These are phyloP conservation scores for Grammomys surdaster DNA, from an alignment of 2,113 vertebrate genomes.

Conservation along the genomic window DNA sequence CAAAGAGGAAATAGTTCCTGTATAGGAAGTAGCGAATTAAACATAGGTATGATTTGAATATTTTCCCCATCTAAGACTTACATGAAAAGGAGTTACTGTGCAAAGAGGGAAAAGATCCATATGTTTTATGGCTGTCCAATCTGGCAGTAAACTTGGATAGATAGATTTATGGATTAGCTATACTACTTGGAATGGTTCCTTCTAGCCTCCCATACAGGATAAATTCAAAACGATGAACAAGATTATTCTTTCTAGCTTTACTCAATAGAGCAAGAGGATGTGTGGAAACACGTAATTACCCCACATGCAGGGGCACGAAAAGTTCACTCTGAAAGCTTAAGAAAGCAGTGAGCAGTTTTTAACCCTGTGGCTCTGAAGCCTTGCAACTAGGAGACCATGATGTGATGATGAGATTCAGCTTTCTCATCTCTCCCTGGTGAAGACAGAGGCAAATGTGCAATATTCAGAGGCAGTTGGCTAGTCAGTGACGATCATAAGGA, in stretches of 20 bases:
- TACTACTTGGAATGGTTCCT: not conserved
- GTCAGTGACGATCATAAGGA: not conserved
- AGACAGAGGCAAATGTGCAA: slow-evolving; percentile 9
- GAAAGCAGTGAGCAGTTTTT: slow-evolving; percentile 15
- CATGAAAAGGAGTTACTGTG: not conserved
- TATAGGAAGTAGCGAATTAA: not conserved
- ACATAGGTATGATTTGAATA: not conserved
- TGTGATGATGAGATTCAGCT: slow-evolving; percentile 25
- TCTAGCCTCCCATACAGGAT: not conserved
- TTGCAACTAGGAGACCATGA: slow-evolving; percentile 3
- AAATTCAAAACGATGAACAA: slow-evolving; percentile 8
- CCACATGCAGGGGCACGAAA: not conserved
- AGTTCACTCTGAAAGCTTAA: slow-evolving; percentile 53
- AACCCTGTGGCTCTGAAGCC: slow-evolving; percentile 28
- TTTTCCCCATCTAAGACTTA: not conserved
- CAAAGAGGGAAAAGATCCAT: not conserved
- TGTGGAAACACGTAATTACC: slow-evolving; percentile 43
- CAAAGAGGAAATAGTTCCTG: not conserved
- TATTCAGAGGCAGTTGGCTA: not conserved
- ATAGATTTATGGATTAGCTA: not conserved
- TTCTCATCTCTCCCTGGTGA: slow-evolving; percentile 40
- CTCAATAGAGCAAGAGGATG: slow-evolving; percentile 35
- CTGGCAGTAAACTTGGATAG: not conserved
- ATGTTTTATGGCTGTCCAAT: not conserved
- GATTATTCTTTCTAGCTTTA: slow-evolving; percentile 49